Percentiles rank a stretch among this genome's conserved stretches.
These are phyloP conservation scores for Agrochola lota DNA, from an alignment of 2,888 invertebrate genomes.

Conservation along the genomic window DNA sequence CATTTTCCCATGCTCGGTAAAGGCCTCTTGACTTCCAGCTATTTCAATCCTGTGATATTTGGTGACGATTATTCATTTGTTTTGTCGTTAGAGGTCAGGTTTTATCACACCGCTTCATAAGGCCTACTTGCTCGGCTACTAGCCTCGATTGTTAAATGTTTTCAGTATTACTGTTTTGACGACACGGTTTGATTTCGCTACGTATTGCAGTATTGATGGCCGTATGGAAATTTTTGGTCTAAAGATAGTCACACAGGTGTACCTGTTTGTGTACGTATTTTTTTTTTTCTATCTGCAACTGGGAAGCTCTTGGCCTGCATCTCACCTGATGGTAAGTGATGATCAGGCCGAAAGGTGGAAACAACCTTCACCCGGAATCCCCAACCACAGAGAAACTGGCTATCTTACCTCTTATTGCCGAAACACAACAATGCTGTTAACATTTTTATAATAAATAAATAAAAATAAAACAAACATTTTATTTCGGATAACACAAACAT, in stretches of 20 bases:
- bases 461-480: too few species aligned
- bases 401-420: too few species aligned
- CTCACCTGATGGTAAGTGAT: too few species aligned
- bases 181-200: not conserved
- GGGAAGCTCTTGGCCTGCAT: too few species aligned
- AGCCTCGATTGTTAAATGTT: not conserved
- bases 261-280: not conserved
- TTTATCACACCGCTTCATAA: not conserved
- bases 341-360: too few species aligned
- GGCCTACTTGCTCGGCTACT: not conserved
- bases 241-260: not conserved
- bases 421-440: too few species aligned
- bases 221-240: not conserved
- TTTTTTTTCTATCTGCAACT: too few species aligned
- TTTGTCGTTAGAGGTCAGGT: not conserved
- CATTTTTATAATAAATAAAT: too few species aligned
- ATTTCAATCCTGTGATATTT: not conserved
- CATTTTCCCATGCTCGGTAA: not conserved
- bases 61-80: not conserved
- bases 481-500: too few species aligned
- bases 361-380: too few species aligned
- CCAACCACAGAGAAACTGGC: too few species aligned
- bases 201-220: not conserved
- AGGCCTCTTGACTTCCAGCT: not conserved
- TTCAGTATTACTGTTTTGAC: not conserved